Conservation (phyloP, 35 echinoderm and acorn worm genomes). For the Lytechinus pictus region DNA sequence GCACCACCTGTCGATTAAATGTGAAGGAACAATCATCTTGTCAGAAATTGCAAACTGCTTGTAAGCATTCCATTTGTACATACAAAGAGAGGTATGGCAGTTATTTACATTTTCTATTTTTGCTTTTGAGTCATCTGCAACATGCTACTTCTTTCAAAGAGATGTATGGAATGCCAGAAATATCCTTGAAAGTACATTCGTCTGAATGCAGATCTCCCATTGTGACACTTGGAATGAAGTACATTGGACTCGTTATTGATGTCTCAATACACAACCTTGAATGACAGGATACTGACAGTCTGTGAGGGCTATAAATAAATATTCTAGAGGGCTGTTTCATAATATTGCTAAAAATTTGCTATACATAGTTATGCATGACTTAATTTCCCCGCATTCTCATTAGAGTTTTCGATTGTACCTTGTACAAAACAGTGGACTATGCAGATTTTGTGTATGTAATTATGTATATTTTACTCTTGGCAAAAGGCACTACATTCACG, state of each 20-base stretch:
- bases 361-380: no score
- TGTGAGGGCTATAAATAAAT: no score
- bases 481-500: no score
- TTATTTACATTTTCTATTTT: background rate
- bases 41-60: background rate
- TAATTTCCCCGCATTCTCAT: no score
- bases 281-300: background rate
- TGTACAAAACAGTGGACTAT: no score
- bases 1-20: background rate
- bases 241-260: background rate
- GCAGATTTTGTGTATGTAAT: no score
- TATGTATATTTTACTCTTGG: no score
- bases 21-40: background rate
- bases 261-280: background rate
- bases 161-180: background rate
- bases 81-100: background rate
- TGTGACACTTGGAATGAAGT: background rate
- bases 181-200: background rate
- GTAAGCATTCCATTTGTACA: background rate
- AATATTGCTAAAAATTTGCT: no score
- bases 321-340: no score
- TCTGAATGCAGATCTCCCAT: background rate
- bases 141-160: background rate
- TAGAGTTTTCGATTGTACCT: no score
- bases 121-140: background rate